phyloP scores from a whole-genome alignment of 2,113 vertebrate genomes.

The Sialia sialis region DNA sequence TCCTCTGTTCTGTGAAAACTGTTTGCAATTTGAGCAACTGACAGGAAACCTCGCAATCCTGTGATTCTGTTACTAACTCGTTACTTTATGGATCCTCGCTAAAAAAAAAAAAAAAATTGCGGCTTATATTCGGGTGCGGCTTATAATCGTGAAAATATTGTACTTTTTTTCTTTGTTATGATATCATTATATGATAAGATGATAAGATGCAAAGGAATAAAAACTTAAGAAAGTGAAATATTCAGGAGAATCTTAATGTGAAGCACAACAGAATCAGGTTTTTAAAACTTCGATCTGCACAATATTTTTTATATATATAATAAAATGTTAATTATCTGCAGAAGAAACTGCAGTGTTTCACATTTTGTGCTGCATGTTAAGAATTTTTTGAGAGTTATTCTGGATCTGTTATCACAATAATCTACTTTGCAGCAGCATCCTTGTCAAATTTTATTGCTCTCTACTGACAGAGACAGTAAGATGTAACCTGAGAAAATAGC shows the following conservation, averaged over 20 bases:
- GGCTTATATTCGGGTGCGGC: too few species aligned
- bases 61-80: too few species aligned
- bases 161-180: not conserved
- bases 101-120: too few species aligned
- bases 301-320: too few species aligned
- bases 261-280: not conserved
- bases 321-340: not conserved
- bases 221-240: not conserved
- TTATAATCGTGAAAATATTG: too few species aligned
- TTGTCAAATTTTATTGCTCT: not conserved
- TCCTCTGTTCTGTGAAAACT: too few species aligned
- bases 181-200: not conserved
- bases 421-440: not conserved
- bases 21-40: too few species aligned
- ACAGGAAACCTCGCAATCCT: too few species aligned
- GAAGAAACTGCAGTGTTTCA: not conserved
- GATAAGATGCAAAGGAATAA: not conserved
- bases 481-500: not conserved
- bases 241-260: not conserved
- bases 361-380: not conserved
- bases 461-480: not conserved
- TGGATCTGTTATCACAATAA: not conserved
- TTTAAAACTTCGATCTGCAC: not conserved
- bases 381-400: not conserved
- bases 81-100: too few species aligned